phyloP scores from a whole-genome alignment of 1,140 invertebrate species.

The Drosophila erecta region DNA sequence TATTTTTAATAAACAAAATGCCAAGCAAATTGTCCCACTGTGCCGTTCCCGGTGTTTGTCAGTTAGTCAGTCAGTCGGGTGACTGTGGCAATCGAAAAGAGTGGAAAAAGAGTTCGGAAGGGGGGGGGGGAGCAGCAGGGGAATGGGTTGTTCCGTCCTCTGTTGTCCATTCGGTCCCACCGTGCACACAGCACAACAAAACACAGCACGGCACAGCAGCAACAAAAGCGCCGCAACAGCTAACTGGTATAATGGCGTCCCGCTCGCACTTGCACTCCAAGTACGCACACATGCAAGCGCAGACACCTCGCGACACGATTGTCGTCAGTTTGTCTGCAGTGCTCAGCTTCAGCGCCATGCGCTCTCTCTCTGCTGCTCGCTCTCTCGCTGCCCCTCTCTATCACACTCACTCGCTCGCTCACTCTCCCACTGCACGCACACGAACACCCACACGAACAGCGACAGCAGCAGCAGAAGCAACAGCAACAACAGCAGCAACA shows the following conservation, averaged over 20 bases:
- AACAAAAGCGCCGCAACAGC: conserved; percentile 64
- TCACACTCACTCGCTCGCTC: background rate
- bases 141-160: conserved; percentile 60
- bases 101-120: background rate
- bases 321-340: conserved; percentile 79
- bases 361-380: conserved; percentile 18
- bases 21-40: conserved; percentile 31
- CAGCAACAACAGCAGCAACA: conserved; percentile 10
- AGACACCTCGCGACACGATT: conserved; percentile 78
- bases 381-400: conserved; percentile 9
- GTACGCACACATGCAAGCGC: conserved; percentile 38
- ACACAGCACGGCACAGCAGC: conserved; percentile 6
- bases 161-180: conserved; percentile 66
- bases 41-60: conserved; percentile 57
- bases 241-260: conserved; percentile 45
- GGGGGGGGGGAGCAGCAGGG: conserved; percentile 12
- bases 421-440: background rate
- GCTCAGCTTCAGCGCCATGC: conserved; percentile 57
- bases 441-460: conserved; percentile 9
- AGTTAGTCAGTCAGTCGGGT: conserved; percentile 67
- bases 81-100: conserved; percentile 33
- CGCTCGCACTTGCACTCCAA: conserved; percentile 21
- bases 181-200: conserved; percentile 49
- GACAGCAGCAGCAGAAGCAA: too few relatives aligned
- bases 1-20: too few relatives aligned